Evolutionary conservation across 2,797 vertebrate genomes (phyloP).

Genomic region (Thamnophis elegans): DNA sequence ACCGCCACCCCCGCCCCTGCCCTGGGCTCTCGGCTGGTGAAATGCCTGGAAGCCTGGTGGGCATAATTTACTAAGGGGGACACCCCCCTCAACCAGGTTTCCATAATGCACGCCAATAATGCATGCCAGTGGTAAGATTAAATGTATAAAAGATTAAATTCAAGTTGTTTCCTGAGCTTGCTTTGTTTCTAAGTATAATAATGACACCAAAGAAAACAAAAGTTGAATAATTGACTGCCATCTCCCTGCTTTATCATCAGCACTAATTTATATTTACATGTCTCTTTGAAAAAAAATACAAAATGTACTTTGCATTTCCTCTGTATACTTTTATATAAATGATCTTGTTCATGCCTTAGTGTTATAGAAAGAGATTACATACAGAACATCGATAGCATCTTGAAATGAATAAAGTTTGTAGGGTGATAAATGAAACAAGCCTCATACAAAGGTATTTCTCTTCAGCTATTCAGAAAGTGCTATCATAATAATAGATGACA

Average conservation of each 20-base stretch:
- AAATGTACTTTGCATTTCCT: background rate
- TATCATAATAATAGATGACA: background rate
- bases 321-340: background rate
- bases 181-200: background rate
- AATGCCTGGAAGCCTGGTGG: too few species aligned
- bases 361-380: background rate
- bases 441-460: slow-evolving; percentile 29
- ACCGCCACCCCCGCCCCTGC: too few species aligned
- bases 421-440: rapidly evolving
- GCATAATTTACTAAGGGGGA: too few species aligned
- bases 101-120: too few species aligned
- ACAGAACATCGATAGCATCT: background rate
- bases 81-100: too few species aligned
- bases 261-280: background rate
- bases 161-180: background rate
- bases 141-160: background rate
- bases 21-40: too few species aligned
- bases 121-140: background rate
- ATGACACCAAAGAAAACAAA: background rate
- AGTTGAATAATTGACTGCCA: background rate
- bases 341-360: background rate
- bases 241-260: background rate
- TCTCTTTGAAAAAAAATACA: background rate
- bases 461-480: background rate
- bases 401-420: background rate